Conservation (phyloP, 2,888 invertebrate species). For the Drymonia ruficornis region DNA sequence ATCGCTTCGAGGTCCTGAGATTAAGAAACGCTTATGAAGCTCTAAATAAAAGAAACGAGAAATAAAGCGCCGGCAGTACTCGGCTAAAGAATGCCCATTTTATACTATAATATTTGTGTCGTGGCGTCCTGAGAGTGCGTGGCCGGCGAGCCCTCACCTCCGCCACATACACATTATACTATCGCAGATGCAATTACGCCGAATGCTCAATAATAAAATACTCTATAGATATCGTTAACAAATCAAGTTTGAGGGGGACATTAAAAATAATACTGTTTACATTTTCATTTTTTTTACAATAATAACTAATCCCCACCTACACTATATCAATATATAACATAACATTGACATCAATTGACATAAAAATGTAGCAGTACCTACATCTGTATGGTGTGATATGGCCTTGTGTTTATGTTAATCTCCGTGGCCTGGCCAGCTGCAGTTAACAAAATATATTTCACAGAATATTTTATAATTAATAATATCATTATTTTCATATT, state of each 20-base stretch:
- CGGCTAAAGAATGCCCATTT: neutral
- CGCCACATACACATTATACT: too few relatives aligned
- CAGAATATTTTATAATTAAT: conserved; percentile 39
- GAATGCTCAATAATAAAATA: conserved; percentile 12
- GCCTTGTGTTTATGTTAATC: conserved; percentile 46
- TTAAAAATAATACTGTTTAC: too few relatives aligned
- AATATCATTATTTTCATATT: conserved; percentile 16
- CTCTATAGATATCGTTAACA: conserved; percentile 19
- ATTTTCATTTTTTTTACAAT: too few relatives aligned
- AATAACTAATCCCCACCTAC: conserved; percentile 24
- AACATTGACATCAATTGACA: conserved; percentile 45
- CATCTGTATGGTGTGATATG: conserved; percentile 59
- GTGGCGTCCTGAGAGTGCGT: too few relatives aligned
- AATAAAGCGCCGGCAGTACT: conserved; percentile 1
- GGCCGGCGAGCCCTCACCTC: too few relatives aligned
- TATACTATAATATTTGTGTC: conserved; percentile 6
- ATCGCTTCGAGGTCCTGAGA: neutral
- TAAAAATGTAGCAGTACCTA: conserved; percentile 57
- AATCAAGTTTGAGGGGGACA: too few relatives aligned
- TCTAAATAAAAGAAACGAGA: neutral
- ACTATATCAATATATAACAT: conserved; percentile 37
- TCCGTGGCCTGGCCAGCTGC: conserved; percentile 63
- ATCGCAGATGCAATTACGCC: too few relatives aligned
- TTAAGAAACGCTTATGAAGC: conserved; percentile 1
- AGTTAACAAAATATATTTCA: conserved; percentile 62